Base-by-base conservation (phyloP, 1,140 invertebrate genomes). In the Atta cephalotes region DNA sequence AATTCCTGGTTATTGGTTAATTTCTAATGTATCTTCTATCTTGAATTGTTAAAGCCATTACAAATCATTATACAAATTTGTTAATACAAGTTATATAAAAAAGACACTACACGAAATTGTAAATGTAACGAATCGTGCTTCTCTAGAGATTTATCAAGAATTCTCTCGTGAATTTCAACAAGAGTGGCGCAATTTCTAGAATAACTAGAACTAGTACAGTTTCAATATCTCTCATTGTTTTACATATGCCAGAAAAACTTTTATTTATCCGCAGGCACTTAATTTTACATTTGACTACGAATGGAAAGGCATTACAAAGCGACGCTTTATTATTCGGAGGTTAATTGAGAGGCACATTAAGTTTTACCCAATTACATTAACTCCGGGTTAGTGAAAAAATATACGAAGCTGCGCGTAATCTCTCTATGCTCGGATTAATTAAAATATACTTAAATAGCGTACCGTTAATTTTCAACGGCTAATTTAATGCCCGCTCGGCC, bases 371-470 rank as follows among this genome's bases (percentile, higher is more conserved):
- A 63, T 71, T 66, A 81, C 85, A 31, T 86, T 78, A 84, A 76
- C 63, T 71, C 53, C 10, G 56, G 12, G 58, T 62, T 66, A 51
- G 66, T 39, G 51, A 66, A 90, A 90, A 90, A 89, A 87, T 90
- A 90, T 87, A 85, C 58, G 39, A 71, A 58, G 39, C 87, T 31
- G 60, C 56, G 65, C 65, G 65, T 86, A 78, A 10, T 45, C 65
- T 68, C 65, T 68, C 65, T 79, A 86, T 74, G 53, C 53, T 51
- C n/a, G 78, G 80, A 91, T 91, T 91, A 91, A 91, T 91, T 91
- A 91, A 91, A 91, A 91, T 82, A 88, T 89, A 86, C 81, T 91
- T 91, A 90, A 88, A 81, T 84, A 82, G 71, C 77, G 78, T 74
- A 74, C 81, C 89, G 89, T 90, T 90, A 88, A 90, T 91, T 91